These are phyloP conservation scores for Suricata suricatta DNA, from an alignment of 2,113 vertebrate species.

Conservation along the genomic window DNA sequence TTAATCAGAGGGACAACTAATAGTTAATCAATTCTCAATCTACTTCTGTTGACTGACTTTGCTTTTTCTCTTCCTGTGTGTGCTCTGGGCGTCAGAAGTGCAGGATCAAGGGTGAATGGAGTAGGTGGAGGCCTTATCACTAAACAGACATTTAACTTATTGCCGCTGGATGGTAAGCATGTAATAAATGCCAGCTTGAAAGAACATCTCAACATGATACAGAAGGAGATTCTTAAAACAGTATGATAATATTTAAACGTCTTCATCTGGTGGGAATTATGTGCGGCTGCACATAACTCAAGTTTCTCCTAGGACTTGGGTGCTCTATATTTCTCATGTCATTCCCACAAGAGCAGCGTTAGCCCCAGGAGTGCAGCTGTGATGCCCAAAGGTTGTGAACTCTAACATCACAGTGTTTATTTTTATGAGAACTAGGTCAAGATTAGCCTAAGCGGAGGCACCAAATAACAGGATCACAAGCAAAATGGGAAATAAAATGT, in stretches of 20 bases:
- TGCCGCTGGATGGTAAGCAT: not conserved
- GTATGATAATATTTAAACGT: not conserved
- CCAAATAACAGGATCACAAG: slow-evolving; percentile 53
- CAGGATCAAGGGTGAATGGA: not conserved
- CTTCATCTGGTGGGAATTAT: not conserved
- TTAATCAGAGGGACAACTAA: not conserved
- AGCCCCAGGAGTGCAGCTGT: not conserved
- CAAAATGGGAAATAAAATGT: slow-evolving; percentile 64
- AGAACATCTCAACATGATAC: not conserved
- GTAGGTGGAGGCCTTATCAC: not conserved
- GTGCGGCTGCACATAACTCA: not conserved
- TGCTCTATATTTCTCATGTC: not conserved
- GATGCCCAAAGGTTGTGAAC: not conserved
- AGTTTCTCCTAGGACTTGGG: not conserved
- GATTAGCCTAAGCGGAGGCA: slow-evolving; percentile 55
- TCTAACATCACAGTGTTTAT: not conserved
- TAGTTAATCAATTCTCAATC: not conserved
- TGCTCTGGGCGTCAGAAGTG: not conserved
- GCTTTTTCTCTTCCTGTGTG: not conserved
- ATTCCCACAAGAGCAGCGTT: not conserved
- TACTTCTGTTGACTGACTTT: not conserved
- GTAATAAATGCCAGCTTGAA: not conserved
- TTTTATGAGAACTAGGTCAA: slow-evolving; percentile 64
- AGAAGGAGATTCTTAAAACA: not conserved
- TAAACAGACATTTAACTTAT: not conserved